A percentile compares a stretch with the other conserved stretches of the same genome.
Evolutionary conservation across 1,140 invertebrate genomes (phyloP).

Genomic region (Apolygus lucorum): DNA sequence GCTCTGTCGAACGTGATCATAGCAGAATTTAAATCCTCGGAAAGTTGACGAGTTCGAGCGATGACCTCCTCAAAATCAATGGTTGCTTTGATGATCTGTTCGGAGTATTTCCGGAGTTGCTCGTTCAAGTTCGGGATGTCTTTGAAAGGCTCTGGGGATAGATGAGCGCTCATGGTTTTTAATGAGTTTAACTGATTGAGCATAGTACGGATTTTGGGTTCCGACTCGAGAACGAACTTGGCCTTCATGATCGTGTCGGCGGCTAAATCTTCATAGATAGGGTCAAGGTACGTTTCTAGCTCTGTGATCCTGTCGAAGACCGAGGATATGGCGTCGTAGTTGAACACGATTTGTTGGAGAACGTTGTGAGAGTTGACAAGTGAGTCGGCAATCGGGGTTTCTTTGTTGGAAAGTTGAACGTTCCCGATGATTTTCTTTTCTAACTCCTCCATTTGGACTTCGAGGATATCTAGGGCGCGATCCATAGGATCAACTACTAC

Average conservation of each 20-base stretch:
- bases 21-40: slow-evolving; percentile 8
- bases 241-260: slow-evolving; percentile 2
- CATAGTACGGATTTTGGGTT: slow-evolving; percentile 18
- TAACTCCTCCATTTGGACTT: slow-evolving; percentile 23
- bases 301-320: slow-evolving; percentile 23
- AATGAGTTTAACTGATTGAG: slow-evolving; percentile 14
- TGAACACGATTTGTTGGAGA: slow-evolving; percentile 2
- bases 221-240: slow-evolving; percentile 22
- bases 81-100: slow-evolving; percentile 6
- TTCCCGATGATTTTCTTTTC: slow-evolving; percentile 23
- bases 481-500: slow-evolving; percentile 20
- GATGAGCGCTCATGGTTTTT: slow-evolving; percentile 3
- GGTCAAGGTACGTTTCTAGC: slow-evolving; percentile 20
- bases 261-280: slow-evolving; percentile 21
- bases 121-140: slow-evolving; percentile 21
- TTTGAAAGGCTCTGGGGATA: slow-evolving; percentile 20
- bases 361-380: slow-evolving; percentile 1
- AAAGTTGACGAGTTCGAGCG: background rate
- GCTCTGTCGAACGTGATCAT: slow-evolving; percentile 3
- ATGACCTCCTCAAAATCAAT: slow-evolving; percentile 11
- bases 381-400: slow-evolving; percentile 18
- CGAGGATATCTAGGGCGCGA: slow-evolving; percentile 23
- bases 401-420: slow-evolving; percentile 12
- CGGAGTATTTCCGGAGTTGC: slow-evolving; percentile 16
- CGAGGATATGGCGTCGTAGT: slow-evolving; percentile 12